A percentile compares a stretch with the other conserved stretches of the same genome.
Conservation (phyloP, 2,888 invertebrate species). For the Clostera curtula region DNA sequence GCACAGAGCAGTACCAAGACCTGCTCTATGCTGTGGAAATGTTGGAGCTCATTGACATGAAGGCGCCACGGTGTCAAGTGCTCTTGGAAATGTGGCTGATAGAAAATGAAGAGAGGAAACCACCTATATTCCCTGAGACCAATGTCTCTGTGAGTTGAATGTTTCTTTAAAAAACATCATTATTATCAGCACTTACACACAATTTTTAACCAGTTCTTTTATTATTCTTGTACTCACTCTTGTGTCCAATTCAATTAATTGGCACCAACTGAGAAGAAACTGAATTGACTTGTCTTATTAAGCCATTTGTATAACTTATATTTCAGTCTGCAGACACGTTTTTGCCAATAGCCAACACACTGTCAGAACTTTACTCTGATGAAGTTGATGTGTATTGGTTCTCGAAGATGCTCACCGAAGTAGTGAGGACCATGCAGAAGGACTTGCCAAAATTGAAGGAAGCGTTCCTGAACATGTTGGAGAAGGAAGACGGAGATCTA, state of each 20-base stretch:
- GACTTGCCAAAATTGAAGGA: conserved; percentile 81
- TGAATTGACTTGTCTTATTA: too few relatives aligned
- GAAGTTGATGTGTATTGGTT: conserved; percentile 90
- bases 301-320: too few relatives aligned
- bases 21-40: conserved; percentile 80
- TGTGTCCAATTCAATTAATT: too few relatives aligned
- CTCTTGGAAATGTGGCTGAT: conserved; percentile 88
- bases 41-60: conserved; percentile 78
- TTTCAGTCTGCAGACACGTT: conserved; percentile 72
- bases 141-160: conserved; percentile 40
- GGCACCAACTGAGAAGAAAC: too few relatives aligned
- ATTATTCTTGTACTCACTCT: too few relatives aligned
- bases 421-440: conserved; percentile 78
- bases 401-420: conserved; percentile 82
- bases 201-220: too few relatives aligned
- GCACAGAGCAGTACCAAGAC: conserved; percentile 84
- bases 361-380: conserved; percentile 81
- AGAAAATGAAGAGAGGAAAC: conserved; percentile 77
- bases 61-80: conserved; percentile 79
- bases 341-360: conserved; percentile 79
- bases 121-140: conserved; percentile 51
- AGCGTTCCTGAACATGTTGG: conserved; percentile 78
- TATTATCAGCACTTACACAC: too few relatives aligned
- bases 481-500: conserved; percentile 84
- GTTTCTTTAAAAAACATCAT: too few relatives aligned